Conservation (phyloP, 64 coral and sea anemone species). For the Stylophora pistillata region DNA sequence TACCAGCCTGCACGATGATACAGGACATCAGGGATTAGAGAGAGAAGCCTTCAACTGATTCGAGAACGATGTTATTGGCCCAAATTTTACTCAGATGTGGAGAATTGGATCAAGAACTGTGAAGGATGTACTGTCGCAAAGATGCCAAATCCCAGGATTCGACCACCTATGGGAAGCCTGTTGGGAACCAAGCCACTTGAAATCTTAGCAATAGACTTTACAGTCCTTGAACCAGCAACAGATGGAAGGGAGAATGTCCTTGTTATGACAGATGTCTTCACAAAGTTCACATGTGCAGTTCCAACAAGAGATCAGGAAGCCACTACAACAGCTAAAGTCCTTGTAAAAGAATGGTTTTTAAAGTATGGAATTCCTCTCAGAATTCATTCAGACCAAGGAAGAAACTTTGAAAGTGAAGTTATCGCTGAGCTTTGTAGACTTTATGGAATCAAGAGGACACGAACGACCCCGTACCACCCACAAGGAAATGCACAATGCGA, state of each 20-base stretch:
- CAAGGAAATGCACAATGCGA: slow-evolving; percentile 64
- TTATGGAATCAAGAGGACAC: slow-evolving; percentile 42
- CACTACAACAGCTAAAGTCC: slow-evolving; percentile 49
- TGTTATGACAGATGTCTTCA: slow-evolving; percentile 40
- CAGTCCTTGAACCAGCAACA: slow-evolving; percentile 28
- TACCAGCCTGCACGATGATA: slow-evolving; percentile 27
- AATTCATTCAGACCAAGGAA: slow-evolving; percentile 60
- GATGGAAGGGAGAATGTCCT: slow-evolving; percentile 54
- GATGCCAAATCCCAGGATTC: slow-evolving; percentile 24
- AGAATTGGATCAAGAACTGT: slow-evolving; percentile 43
- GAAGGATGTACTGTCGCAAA: slow-evolving; percentile 23
- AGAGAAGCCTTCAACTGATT: slow-evolving; percentile 45
- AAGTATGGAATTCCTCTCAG: slow-evolving; percentile 29
- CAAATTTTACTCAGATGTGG: slow-evolving; percentile 15
- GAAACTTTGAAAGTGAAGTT: slow-evolving; percentile 55
- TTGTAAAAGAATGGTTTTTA: slow-evolving; percentile 62
- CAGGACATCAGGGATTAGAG: slow-evolving; percentile 54
- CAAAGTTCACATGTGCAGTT: slow-evolving; percentile 35
- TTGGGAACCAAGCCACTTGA: slow-evolving; percentile 46
- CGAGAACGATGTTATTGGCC: slow-evolving; percentile 44
- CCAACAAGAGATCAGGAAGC: slow-evolving; percentile 51
- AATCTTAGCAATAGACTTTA: slow-evolving; percentile 59
- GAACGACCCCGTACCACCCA: slow-evolving; percentile 53
- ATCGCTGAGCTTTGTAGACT: slow-evolving; percentile 39
- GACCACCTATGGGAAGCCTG: slow-evolving; percentile 21